These are phyloP conservation scores for Eupithecia vulgata DNA, from an alignment of 2,888 invertebrate genomes.

Conservation along the genomic window DNA sequence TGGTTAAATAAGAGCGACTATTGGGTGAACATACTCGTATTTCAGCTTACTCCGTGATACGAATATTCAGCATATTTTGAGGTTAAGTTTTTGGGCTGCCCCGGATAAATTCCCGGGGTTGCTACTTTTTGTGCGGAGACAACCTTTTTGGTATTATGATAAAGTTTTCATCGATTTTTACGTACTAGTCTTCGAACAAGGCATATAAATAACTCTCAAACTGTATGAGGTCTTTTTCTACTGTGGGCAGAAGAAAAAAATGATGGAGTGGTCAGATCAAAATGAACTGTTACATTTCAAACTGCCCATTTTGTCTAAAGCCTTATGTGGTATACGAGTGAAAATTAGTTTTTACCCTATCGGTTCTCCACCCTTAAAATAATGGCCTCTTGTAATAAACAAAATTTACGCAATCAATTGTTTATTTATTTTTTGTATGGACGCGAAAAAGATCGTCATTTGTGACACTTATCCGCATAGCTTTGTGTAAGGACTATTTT, in stretches of 20 bases:
- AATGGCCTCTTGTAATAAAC: no score
- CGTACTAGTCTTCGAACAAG: no score
- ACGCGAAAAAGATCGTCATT: no score
- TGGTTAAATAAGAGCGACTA: slow-evolving; percentile 63
- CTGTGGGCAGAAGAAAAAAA: background rate
- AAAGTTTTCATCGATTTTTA: slow-evolving; percentile 6
- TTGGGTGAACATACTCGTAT: slow-evolving; percentile 55
- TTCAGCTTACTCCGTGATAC: slow-evolving; percentile 49
- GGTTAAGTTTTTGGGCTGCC: slow-evolving; percentile 29
- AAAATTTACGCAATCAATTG: no score
- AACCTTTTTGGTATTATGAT: slow-evolving; percentile 14
- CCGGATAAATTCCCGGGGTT: slow-evolving; percentile 17
- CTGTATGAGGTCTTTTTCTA: background rate
- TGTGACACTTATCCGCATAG: no score
- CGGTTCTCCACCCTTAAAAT: no score
- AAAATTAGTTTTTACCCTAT: background rate
- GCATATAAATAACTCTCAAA: no score
- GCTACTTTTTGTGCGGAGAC: slow-evolving; percentile 16
- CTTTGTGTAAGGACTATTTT: no score
- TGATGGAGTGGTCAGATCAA: no score
- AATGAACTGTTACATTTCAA: no score
- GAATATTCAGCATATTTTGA: slow-evolving; percentile 35
- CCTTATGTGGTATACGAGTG: background rate
- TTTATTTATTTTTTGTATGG: no score
- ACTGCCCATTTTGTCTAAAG: no score